Evolutionary conservation across 2,888 invertebrate species (phyloP), one percentile per base, ranked within the genome.

Genomic region (Synergus umbraculus): DNA sequence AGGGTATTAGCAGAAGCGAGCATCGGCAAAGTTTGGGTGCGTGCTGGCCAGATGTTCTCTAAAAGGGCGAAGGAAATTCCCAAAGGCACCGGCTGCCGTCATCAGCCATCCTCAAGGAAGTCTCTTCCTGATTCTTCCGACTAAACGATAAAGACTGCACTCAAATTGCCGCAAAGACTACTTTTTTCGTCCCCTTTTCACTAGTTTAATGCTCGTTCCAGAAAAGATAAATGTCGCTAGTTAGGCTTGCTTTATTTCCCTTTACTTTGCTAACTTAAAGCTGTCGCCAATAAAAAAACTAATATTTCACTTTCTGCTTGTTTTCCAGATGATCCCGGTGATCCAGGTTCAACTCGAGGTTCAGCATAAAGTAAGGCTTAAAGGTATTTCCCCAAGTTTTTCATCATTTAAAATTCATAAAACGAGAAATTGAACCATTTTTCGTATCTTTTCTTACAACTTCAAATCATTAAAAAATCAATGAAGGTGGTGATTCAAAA

Each of bases 1-100:
- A 81, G 78, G 76, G 60, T 69, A 69, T 69, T 69, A 79, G 49
- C 77, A 49, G 66, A 77, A 79, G 49, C 81, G 63, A 78, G 76
- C 83, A 69, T 76, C 79, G 78, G 78, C 76, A 81, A 77, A 79
- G 79, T 78, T 82, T 83, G 83, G 84, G 84, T 87, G 87, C 86
- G 84, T 88, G 90, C 86, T 82, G 81, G 80, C 90, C 90, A 90
- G 90, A 90, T 90, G 90, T 87, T 87, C 85, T 77, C 77, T 83
- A 84, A 84, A 84, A 84, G 85, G 84, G 83, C 84, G 83, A 82
- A 90, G 87, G 85, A 89, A 89, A 90, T 89, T 87, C 90, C 89
- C 90, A 86, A 84, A 82, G 82, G 81, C 79, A 58, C 76, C 63
- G 79, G 77, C 78, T 77, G 77, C 77, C 29, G 79, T 76, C 76